phyloP scores from a whole-genome alignment of 2,888 invertebrate species.

The Acrobasis consociella region DNA sequence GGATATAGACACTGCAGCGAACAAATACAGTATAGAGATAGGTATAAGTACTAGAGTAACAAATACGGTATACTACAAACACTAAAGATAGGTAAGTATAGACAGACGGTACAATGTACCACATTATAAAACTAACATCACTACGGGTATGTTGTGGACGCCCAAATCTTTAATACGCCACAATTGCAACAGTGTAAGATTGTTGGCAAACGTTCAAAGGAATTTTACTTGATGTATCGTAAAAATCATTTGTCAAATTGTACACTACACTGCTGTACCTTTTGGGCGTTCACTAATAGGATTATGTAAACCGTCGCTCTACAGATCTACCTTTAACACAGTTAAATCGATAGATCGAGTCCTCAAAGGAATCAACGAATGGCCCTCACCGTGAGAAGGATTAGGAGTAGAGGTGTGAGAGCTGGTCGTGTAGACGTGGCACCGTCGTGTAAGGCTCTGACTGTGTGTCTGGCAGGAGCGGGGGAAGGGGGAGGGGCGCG shows the following conservation, averaged over 20 bases:
- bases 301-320: slow-evolving; percentile 13
- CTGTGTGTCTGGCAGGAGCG: slow-evolving; percentile 63
- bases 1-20: slow-evolving; percentile 32
- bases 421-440: slow-evolving; percentile 26
- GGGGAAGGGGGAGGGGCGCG: slow-evolving; percentile 54
- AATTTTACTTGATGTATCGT: neutral
- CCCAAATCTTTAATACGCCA: neutral
- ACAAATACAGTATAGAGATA: slow-evolving; percentile 33
- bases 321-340: slow-evolving; percentile 7
- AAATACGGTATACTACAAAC: slow-evolving; percentile 61
- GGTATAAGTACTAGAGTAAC: slow-evolving; percentile 49
- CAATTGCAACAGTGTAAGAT: slow-evolving; percentile 10
- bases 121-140: slow-evolving; percentile 19
- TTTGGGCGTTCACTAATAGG: slow-evolving; percentile 6
- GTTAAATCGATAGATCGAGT: neutral
- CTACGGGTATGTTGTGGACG: slow-evolving; percentile 16
- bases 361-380: neutral
- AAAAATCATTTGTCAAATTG: neutral
- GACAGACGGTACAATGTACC: slow-evolving; percentile 15
- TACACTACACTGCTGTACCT: slow-evolving; percentile 1
- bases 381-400: slow-evolving; percentile 11
- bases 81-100: slow-evolving; percentile 44
- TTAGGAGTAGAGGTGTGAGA: slow-evolving; percentile 12
- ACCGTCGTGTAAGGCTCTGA: slow-evolving; percentile 53
- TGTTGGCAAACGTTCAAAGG: neutral